phyloP scores from a whole-genome alignment of 2,888 invertebrate genomes.

The Norana najaformis region DNA sequence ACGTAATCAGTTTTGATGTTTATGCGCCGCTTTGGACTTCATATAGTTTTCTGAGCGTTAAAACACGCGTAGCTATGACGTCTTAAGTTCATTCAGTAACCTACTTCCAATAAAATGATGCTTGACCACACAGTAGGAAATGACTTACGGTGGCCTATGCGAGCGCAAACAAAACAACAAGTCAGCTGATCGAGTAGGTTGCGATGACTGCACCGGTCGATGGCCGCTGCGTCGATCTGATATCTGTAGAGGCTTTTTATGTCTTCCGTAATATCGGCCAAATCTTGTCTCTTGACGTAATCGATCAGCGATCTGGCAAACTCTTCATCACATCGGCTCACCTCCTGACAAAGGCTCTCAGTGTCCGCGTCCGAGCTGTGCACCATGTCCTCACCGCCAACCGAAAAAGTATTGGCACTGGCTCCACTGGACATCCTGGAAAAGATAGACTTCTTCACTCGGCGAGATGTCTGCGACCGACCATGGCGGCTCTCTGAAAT shows the following conservation, averaged over 20 bases:
- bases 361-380: slow-evolving; percentile 20
- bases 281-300: slow-evolving; percentile 25
- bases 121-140: no score
- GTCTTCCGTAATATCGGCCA: slow-evolving; percentile 25
- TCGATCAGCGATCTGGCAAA: slow-evolving; percentile 16
- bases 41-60: no score
- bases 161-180: background rate
- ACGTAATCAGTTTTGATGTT: no score
- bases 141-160: background rate
- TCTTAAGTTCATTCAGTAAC: no score
- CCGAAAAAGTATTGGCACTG: background rate
- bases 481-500: background rate
- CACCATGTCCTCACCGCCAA: background rate
- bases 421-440: background rate
- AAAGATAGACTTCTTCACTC: background rate
- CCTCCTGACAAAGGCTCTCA: slow-evolving; percentile 8
- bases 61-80: no score
- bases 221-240: slow-evolving; percentile 25
- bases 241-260: slow-evolving; percentile 23
- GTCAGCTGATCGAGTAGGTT: background rate
- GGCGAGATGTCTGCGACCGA: background rate
- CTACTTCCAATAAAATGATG: no score
- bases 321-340: background rate
- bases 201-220: background rate
- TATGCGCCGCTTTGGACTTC: no score